Percentiles rank a stretch among this genome's conserved stretches.
phyloP scores from a whole-genome alignment of 2,888 invertebrate species.

The Macaria notata region DNA sequence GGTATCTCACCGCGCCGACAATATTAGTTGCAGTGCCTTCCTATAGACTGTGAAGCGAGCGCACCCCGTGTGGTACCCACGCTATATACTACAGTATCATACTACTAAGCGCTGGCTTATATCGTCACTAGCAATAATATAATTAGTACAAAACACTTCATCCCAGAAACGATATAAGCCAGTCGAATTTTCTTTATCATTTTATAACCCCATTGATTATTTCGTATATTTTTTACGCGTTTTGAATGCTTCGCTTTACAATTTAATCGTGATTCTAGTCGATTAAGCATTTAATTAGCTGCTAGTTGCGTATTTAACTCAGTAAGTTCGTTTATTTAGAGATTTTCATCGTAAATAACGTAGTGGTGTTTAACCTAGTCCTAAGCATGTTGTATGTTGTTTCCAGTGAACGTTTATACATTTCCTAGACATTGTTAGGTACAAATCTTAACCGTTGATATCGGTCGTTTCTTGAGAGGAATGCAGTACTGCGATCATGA shows the following conservation, averaged over 20 bases:
- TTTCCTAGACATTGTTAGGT: constrained; percentile 1
- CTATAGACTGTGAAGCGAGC: constrained; percentile 30
- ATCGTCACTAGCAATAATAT: constrained; percentile 45
- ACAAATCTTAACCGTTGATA: constrained; percentile 8
- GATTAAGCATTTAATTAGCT: constrained; percentile 38
- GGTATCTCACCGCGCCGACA: constrained; percentile 53
- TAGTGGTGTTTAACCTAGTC: constrained; percentile 33
- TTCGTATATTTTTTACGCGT: constrained; percentile 47
- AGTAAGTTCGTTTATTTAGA: constrained; percentile 18
- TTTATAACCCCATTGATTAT: constrained; percentile 38
- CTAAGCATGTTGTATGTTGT: constrained; percentile 28
- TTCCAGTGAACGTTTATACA: constrained; percentile 5
- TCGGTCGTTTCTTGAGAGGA: constrained; percentile 2
- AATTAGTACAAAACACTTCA: constrained; percentile 38
- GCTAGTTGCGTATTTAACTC: constrained; percentile 31
- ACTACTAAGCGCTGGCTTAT: constrained; percentile 42
- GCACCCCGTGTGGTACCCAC: constrained; percentile 46
- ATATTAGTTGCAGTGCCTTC: constrained; percentile 69
- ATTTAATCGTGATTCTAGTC: constrained; percentile 47
- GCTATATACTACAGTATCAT: constrained; percentile 15
- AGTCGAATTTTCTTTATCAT: constrained; percentile 42
- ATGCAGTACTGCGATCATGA: constrained; percentile 2
- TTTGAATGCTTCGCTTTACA: constrained; percentile 57
- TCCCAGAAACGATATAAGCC: constrained; percentile 46
- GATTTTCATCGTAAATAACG: constrained; percentile 21